These are phyloP conservation scores for Dasysyrphus albostriatus DNA, from an alignment of 2,888 invertebrate genomes.

Conservation along the genomic window DNA sequence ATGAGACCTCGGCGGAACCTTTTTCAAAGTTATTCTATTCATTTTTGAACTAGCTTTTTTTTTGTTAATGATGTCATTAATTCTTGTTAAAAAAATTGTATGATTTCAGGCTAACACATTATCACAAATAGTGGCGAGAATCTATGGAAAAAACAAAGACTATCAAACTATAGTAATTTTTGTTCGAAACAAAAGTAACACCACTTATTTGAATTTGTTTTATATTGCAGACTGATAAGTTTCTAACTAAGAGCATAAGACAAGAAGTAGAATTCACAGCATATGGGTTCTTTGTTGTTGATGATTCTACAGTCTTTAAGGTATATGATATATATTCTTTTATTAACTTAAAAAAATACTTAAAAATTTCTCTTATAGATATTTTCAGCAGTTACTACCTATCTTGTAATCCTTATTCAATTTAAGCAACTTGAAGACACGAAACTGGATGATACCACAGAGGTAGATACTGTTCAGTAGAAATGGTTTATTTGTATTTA, in stretches of 20 bases:
- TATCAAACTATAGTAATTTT: slow-evolving; percentile 81
- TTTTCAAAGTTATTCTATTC: too few species aligned
- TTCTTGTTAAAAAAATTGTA: too few species aligned
- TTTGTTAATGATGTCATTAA: too few species aligned
- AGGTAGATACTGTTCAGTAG: too few species aligned
- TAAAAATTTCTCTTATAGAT: slow-evolving; percentile 78
- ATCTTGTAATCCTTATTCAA: slow-evolving; percentile 83
- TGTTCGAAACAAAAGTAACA: neutral
- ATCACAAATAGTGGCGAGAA: slow-evolving; percentile 81
- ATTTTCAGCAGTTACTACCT: slow-evolving; percentile 83
- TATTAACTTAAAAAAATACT: neutral
- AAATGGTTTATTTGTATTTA: too few species aligned
- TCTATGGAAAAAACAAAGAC: slow-evolving; percentile 81
- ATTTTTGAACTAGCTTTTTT: neutral
- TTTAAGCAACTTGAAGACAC: slow-evolving; percentile 83
- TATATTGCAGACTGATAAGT: slow-evolving; percentile 81
- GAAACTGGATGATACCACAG: slow-evolving; percentile 79
- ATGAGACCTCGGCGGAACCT: too few species aligned
- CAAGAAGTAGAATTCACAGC: slow-evolving; percentile 83
- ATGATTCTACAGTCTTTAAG: slow-evolving; percentile 83
- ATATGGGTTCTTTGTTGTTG: slow-evolving; percentile 83
- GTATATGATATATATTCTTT: slow-evolving; percentile 75
- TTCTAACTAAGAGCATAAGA: slow-evolving; percentile 82
- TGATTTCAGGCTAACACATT: slow-evolving; percentile 81
- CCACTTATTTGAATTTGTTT: neutral